phyloP scores from a whole-genome alignment of 2,797 vertebrate species.

The Apodemus agrarius region DNA sequence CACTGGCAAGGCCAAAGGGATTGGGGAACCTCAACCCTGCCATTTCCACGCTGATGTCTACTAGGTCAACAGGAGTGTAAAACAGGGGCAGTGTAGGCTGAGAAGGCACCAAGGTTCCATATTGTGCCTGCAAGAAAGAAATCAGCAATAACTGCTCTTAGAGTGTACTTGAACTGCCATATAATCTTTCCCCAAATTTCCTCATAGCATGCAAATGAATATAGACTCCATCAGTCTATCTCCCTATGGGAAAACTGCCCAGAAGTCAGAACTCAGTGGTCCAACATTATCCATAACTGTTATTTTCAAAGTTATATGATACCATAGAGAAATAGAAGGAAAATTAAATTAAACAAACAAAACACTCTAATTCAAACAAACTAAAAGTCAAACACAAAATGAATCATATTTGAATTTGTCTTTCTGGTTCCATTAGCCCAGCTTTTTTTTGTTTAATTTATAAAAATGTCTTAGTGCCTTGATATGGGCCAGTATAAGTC shows the following conservation, averaged over 20 bases:
- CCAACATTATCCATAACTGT: not conserved
- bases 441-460: slow-evolving; percentile 34
- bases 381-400: slow-evolving; percentile 4
- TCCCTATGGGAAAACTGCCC: slow-evolving; percentile 14
- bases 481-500: not conserved
- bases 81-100: slow-evolving; percentile 92
- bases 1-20: slow-evolving; percentile 96
- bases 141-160: not conserved
- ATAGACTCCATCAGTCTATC: not conserved
- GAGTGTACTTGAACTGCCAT: not conserved
- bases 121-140: slow-evolving; percentile 87
- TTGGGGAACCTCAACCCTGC: slow-evolving; percentile 94
- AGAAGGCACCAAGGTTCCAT: slow-evolving; percentile 86
- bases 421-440: not conserved
- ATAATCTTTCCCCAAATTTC: not conserved
- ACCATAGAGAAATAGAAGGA: slow-evolving; percentile 1
- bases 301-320: not conserved
- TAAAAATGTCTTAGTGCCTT: not conserved
- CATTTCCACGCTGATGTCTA: slow-evolving; percentile 94
- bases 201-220: not conserved
- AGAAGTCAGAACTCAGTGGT: not conserved
- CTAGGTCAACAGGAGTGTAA: slow-evolving; percentile 92
- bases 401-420: slow-evolving; percentile 34
- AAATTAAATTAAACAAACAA: slow-evolving; percentile 52
- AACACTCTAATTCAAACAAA: slow-evolving; percentile 7